phyloP scores from a whole-genome alignment of 2,797 vertebrate species.

The Silurus lanzhouensis region DNA sequence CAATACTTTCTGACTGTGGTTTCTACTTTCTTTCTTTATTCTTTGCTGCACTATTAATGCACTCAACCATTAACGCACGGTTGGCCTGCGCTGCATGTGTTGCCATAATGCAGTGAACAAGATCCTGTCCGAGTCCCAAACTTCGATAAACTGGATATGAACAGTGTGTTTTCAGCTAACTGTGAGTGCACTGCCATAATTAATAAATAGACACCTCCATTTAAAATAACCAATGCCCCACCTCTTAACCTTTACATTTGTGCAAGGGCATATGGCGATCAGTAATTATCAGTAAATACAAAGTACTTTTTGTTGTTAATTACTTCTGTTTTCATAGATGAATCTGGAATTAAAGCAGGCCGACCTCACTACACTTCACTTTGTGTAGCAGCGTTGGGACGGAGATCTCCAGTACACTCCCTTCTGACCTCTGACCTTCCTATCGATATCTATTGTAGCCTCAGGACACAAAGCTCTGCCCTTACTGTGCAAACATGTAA shows the following conservation, averaged over 20 bases:
- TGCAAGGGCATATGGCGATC: neutral
- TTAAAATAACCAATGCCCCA: neutral
- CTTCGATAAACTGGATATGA: constrained; percentile 52
- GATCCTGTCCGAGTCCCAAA: constrained; percentile 56
- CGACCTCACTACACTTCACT: constrained; percentile 54
- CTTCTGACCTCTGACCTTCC: constrained; percentile 76
- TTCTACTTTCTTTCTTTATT: neutral
- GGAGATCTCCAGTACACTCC: constrained; percentile 78
- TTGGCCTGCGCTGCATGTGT: constrained; percentile 52
- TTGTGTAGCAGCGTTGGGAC: constrained; percentile 57
- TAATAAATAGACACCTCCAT: neutral
- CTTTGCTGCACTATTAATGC: constrained; percentile 4
- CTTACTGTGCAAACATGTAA: constrained; percentile 27
- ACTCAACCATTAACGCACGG: constrained; percentile 32
- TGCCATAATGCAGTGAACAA: constrained; percentile 69
- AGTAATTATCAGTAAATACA: neutral
- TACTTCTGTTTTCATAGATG: constrained; percentile 50
- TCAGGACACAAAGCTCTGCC: constrained; percentile 23
- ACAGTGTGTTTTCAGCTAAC: constrained; percentile 54
- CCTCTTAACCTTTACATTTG: neutral
- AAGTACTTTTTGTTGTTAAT: neutral
- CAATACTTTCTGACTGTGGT: constrained; percentile 8
- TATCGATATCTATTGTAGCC: constrained; percentile 37
- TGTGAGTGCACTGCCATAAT: constrained; percentile 69
- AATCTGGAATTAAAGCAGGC: constrained; percentile 45